A percentile compares a stretch with the other conserved stretches of the same genome.
Conservation (phyloP, 2,888 invertebrate genomes). For the Nemapogon koenigi region DNA sequence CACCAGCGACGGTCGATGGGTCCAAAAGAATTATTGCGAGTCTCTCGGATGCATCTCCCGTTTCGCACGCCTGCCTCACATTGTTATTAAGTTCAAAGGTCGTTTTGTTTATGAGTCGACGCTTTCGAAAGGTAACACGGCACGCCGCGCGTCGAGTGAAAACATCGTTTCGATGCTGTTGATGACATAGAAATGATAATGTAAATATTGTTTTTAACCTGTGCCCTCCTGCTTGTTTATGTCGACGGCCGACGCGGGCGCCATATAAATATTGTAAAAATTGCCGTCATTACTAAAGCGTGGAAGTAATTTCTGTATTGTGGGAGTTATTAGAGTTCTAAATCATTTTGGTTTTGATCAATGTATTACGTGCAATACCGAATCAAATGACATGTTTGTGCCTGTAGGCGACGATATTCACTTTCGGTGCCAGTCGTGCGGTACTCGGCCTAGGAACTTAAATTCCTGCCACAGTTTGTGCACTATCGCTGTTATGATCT, state of each 20-base stretch:
- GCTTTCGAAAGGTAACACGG: conserved; percentile 61
- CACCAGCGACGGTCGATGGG: conserved; percentile 38
- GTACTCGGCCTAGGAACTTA: conserved; percentile 42
- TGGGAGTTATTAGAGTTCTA: too few relatives aligned
- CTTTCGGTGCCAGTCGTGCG: conserved; percentile 53
- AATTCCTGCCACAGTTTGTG: conserved; percentile 42
- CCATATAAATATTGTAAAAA: too few relatives aligned
- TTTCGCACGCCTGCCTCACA: conserved; percentile 60
- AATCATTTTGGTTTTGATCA: too few relatives aligned
- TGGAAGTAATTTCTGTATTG: too few relatives aligned
- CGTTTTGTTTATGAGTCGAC: conserved; percentile 58
- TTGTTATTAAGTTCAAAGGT: conserved; percentile 63
- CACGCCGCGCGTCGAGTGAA: conserved; percentile 48
- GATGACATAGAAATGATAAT: conserved; percentile 62
- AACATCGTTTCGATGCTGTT: conserved; percentile 38
- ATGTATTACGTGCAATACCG: too few relatives aligned
- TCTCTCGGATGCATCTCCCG: conserved; percentile 51
- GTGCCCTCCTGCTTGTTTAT: conserved; percentile 22
- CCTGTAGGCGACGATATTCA: conserved; percentile 42
- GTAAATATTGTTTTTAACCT: conserved; percentile 50
- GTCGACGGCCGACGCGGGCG: too few relatives aligned
- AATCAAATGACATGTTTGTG: conserved; percentile 34
- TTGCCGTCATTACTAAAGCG: too few relatives aligned
- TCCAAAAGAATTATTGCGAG: conserved; percentile 53
- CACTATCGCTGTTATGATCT: conserved; percentile 56